These are phyloP conservation scores for Melanotaenia duboulayi DNA, from an alignment of 2,113 vertebrate species.

Conservation along the genomic window DNA sequence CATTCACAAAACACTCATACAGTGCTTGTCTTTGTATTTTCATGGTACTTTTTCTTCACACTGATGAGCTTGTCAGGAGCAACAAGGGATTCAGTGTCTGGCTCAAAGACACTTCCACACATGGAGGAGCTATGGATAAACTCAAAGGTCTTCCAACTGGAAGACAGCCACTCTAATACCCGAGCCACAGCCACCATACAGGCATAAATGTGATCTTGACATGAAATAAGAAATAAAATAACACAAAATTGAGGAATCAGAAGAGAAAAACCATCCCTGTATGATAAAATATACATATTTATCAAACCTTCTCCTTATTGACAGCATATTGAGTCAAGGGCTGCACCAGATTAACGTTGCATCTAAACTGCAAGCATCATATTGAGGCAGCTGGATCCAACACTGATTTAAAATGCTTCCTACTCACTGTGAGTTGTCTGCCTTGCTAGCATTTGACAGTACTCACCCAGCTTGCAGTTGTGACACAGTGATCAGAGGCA, in stretches of 20 bases:
- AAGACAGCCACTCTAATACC: no score
- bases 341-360: neutral
- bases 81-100: no score
- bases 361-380: conserved; percentile 6
- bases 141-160: no score
- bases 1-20: no score
- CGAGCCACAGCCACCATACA: neutral
- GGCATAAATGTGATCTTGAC: no score
- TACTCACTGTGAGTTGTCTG: conserved; percentile 24
- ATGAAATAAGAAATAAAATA: neutral
- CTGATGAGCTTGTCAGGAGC: no score
- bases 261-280: no score
- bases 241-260: neutral
- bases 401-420: conserved; percentile 44
- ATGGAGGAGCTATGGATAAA: no score
- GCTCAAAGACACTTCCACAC: no score
- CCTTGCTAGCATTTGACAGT: conserved; percentile 8
- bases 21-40: no score
- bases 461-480: conserved; percentile 4
- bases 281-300: neutral
- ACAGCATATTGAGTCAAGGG: conserved; percentile 8
- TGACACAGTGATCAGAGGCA: conserved; percentile 53
- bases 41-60: no score
- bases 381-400: conserved; percentile 28
- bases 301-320: neutral